phyloP scores from a whole-genome alignment of 1,140 invertebrate species.

The Metopolophium dirhodum region DNA sequence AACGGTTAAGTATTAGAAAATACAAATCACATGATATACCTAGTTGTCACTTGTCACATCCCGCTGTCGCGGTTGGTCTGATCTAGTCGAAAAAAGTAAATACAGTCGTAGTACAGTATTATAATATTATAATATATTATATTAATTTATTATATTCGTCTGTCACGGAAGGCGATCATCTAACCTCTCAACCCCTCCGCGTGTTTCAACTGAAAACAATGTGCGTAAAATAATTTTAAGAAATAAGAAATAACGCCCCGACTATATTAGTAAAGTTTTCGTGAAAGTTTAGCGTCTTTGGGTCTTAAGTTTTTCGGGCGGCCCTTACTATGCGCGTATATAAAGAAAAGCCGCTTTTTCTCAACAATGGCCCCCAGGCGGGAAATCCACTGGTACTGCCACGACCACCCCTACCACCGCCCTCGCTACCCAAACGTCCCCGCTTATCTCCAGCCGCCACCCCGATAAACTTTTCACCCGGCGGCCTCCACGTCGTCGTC shows the following conservation, averaged over 20 bases:
- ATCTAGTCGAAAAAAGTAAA: background rate
- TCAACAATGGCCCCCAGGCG: slow-evolving; percentile 52
- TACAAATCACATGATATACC: background rate
- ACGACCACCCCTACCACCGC: background rate
- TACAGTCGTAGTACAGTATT: background rate
- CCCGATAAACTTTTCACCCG: slow-evolving; percentile 52
- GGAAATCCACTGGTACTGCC: slow-evolving; percentile 39
- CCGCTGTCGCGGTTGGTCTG: background rate
- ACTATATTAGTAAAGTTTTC: slow-evolving; percentile 57
- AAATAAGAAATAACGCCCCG: slow-evolving; percentile 56
- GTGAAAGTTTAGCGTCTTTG: slow-evolving; percentile 49
- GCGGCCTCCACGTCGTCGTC: background rate
- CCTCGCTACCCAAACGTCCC: background rate
- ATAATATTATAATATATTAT: background rate
- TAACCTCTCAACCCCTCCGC: background rate
- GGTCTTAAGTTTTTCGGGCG: slow-evolving; percentile 52
- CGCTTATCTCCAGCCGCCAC: slow-evolving; percentile 18
- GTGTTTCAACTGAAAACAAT: slow-evolving; percentile 3
- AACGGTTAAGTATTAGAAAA: background rate
- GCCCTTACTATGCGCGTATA: slow-evolving; percentile 23
- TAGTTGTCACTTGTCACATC: background rate
- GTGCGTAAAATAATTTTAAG: slow-evolving; percentile 51
- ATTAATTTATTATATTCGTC: background rate
- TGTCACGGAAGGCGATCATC: background rate
- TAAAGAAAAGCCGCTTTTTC: slow-evolving; percentile 57